A percentile compares a stretch with the other conserved stretches of the same genome.
phyloP scores from a whole-genome alignment of 2,797 vertebrate genomes.

The Epinephelus awoara region DNA sequence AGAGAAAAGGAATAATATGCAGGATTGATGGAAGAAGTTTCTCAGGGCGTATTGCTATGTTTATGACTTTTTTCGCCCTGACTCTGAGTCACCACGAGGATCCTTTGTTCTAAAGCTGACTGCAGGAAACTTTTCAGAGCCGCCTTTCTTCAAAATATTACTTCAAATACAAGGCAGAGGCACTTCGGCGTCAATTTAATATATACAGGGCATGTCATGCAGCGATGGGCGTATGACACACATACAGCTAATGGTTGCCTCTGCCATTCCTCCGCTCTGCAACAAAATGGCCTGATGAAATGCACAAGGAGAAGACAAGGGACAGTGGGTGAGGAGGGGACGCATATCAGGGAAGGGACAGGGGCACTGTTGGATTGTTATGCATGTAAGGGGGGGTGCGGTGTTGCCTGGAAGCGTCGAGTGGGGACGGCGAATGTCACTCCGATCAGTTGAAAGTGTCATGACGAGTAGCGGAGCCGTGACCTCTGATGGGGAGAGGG shows the following conservation, averaged over 20 bases:
- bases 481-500: constrained; percentile 60
- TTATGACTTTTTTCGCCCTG: no score
- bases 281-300: constrained; percentile 39
- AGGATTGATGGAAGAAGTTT: no score
- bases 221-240: constrained; percentile 4
- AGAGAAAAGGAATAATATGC: no score
- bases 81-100: no score
- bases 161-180: no score
- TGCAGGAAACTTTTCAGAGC: no score
- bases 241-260: constrained; percentile 29
- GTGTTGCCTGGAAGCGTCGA: constrained; percentile 38
- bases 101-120: no score
- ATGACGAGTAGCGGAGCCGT: constrained; percentile 52
- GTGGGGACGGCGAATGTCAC: constrained; percentile 60
- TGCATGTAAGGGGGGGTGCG: constrained; percentile 39
- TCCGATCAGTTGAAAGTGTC: constrained; percentile 66
- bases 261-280: constrained; percentile 18
- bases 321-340: constrained; percentile 24
- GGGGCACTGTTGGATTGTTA: constrained; percentile 38
- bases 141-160: no score
- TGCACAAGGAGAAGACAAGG: constrained; percentile 13
- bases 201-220: not conserved
- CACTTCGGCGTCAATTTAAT: no score
- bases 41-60: no score
- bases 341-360: constrained; percentile 19